A percentile compares a stretch with the other conserved stretches of the same genome.
These are phyloP conservation scores for Drosophila azteca DNA, from an alignment of 1,140 invertebrate species.

Conservation along the genomic window DNA sequence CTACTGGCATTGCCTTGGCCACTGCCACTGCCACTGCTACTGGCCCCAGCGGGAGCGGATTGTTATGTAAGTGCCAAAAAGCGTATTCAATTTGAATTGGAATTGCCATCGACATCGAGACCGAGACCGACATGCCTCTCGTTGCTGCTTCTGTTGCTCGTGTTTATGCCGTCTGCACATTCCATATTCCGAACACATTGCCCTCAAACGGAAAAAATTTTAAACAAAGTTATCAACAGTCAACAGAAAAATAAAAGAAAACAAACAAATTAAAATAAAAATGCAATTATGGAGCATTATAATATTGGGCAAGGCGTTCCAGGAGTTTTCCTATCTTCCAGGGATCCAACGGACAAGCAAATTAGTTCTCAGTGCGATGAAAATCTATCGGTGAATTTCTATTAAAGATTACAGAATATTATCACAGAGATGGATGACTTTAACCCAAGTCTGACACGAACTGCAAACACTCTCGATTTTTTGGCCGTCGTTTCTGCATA, in stretches of 20 bases:
- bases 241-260: slow-evolving; percentile 12
- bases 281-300: slow-evolving; percentile 20
- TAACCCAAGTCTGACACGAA: no score
- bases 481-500: no score
- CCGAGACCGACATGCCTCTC: slow-evolving; percentile 8
- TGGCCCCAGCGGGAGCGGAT: slow-evolving; percentile 10
- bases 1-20: no score
- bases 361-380: no score
- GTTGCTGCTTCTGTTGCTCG: neutral
- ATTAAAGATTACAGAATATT: no score
- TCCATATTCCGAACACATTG: slow-evolving; percentile 54
- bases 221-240: slow-evolving; percentile 51
- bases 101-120: slow-evolving; percentile 35
- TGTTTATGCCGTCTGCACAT: slow-evolving; percentile 9
- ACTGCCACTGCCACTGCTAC: neutral
- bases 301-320: no score
- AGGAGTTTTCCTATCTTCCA: no score
- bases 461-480: no score
- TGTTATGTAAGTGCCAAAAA: slow-evolving; percentile 66
- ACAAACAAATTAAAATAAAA: slow-evolving; percentile 36
- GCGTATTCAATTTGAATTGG: slow-evolving; percentile 69
- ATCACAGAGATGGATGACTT: no score
- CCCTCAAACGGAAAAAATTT: slow-evolving; percentile 19
- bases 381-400: no score
- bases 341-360: no score